These are phyloP conservation scores for Charaxes varanes DNA, from an alignment of 1,140 invertebrate genomes.

Conservation along the genomic window DNA sequence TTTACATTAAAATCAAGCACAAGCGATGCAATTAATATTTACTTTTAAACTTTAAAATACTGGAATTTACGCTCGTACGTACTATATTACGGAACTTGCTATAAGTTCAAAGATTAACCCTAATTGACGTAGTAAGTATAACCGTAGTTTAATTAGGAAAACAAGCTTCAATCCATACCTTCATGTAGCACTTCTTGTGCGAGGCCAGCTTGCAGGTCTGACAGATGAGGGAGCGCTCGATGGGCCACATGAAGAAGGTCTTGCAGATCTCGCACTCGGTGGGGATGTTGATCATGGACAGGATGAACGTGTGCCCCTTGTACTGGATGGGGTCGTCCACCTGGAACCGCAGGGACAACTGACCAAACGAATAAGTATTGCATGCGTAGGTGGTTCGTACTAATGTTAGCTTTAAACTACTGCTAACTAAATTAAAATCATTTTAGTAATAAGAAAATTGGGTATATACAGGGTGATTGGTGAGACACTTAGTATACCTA, in stretches of 20 bases:
- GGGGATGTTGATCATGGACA: constrained; percentile 95
- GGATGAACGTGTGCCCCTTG: constrained; percentile 89
- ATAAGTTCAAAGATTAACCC: too few relatives aligned
- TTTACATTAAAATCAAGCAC: too few relatives aligned
- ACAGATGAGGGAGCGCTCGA: constrained; percentile 88
- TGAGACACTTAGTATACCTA: too few relatives aligned
- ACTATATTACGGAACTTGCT: too few relatives aligned
- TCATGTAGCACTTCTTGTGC: constrained; percentile 94
- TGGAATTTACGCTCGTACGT: too few relatives aligned
- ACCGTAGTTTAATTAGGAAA: background rate
- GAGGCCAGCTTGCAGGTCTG: constrained; percentile 94
- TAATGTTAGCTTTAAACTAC: constrained; percentile 3
- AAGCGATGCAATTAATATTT: too few relatives aligned
- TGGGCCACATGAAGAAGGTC: constrained; percentile 95
- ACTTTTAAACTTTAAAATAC: too few relatives aligned
- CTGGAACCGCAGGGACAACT: constrained; percentile 36
- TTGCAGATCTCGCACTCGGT: constrained; percentile 97
- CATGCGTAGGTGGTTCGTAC: too few relatives aligned
- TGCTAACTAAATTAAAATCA: background rate
- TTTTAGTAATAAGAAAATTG: too few relatives aligned
- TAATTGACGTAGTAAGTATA: too few relatives aligned
- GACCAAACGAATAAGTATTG: constrained; percentile 18
- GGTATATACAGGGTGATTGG: too few relatives aligned
- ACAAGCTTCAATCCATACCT: constrained; percentile 59
- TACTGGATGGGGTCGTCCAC: constrained; percentile 81